These are phyloP conservation scores for Pygmarrhopalites habei DNA, from an alignment of 1,140 invertebrate genomes.

Conservation along the genomic window DNA sequence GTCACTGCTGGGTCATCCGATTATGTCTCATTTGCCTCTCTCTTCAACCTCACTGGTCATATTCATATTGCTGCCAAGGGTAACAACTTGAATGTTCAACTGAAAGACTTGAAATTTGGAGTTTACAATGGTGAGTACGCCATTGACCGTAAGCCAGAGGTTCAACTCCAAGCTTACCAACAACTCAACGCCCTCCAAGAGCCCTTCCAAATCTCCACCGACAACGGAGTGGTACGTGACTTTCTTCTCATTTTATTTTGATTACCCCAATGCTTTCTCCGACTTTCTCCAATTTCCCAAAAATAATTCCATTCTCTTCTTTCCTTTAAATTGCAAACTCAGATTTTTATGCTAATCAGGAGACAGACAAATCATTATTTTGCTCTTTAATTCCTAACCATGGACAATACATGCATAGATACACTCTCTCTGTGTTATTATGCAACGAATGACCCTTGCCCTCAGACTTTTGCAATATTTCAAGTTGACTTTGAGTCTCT, in stretches of 20 bases:
- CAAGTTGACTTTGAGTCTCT: no score
- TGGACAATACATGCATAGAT: not conserved
- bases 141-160: not conserved
- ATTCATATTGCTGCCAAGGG: conserved; percentile 21
- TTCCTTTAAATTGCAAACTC: no score
- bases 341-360: no score
- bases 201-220: conserved; percentile 31
- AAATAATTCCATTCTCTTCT: no score
- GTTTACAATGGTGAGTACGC: conserved; percentile 33
- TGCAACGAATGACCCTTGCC: no score
- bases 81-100: conserved; percentile 16
- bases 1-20: conserved; percentile 31
- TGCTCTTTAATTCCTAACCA: not conserved
- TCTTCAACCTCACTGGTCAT: conserved; percentile 31
- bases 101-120: conserved; percentile 28
- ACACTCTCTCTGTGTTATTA: no score
- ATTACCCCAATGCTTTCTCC: no score
- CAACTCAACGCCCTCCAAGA: conserved; percentile 30
- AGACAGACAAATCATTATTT: no score
- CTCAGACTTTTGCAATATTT: no score
- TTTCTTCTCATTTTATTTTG: no score
- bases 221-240: conserved; percentile 19
- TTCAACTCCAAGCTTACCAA: conserved; percentile 19
- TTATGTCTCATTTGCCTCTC: conserved; percentile 29
- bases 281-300: no score